Evolutionary conservation across 2,113 vertebrate species (phyloP).

Genomic region (Accipiter cooperii): DNA sequence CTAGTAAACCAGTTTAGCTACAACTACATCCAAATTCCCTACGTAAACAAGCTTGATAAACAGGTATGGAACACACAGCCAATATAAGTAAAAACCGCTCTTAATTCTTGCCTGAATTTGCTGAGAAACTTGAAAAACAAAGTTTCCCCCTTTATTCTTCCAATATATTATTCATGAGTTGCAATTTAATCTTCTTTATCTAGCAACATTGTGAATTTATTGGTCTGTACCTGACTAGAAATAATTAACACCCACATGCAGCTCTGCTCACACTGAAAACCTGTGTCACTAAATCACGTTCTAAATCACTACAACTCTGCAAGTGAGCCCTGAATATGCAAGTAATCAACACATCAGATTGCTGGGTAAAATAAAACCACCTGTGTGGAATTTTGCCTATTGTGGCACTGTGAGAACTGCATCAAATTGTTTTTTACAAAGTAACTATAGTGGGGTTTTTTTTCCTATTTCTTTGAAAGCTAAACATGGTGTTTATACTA

Average conservation of each 20-base stretch:
- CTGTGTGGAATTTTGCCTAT: not conserved
- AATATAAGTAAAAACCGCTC: not conserved
- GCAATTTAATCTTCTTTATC: not conserved
- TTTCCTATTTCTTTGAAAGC: not conserved
- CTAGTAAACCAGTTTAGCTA: slow-evolving; percentile 22
- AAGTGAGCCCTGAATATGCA: not conserved
- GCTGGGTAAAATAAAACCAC: not conserved
- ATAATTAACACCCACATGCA: not conserved
- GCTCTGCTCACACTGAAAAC: not conserved
- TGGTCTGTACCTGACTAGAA: not conserved
- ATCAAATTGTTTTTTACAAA: not conserved
- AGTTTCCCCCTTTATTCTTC: not conserved
- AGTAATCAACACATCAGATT: not conserved
- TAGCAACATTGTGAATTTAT: not conserved
- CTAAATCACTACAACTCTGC: not conserved
- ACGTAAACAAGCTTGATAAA: not conserved
- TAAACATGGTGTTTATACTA: not conserved
- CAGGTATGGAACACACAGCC: not conserved
- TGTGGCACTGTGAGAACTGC: not conserved
- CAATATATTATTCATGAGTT: not conserved
- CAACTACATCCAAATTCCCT: not conserved
- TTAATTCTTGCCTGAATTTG: not conserved
- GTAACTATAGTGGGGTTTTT: not conserved
- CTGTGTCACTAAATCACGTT: not conserved
- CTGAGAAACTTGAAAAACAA: not conserved